Conservation (phyloP, 2,797 vertebrate genomes). For the Notolepis coatsorum region DNA sequence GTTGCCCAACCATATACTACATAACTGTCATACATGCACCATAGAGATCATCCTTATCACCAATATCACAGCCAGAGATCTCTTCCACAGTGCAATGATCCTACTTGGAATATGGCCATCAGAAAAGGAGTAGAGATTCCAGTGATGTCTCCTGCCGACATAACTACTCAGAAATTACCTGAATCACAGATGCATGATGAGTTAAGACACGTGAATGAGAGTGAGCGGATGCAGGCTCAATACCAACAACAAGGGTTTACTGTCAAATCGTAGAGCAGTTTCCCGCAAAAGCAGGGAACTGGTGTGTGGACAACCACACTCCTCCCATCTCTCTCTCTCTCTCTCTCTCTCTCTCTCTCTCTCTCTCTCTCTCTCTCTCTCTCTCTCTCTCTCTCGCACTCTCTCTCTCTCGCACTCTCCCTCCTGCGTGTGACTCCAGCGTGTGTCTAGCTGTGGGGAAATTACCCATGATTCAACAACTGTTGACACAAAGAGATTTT, state of each 20-base stretch:
- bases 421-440: slow-evolving; percentile 33
- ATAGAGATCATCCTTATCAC: too few species aligned
- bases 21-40: too few species aligned
- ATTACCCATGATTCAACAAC: slow-evolving; percentile 81
- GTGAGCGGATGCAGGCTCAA: slow-evolving; percentile 50
- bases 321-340: not conserved
- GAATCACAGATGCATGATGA: slow-evolving; percentile 53
- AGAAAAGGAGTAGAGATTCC: slow-evolving; percentile 41
- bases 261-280: slow-evolving; percentile 54
- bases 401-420: slow-evolving; percentile 28
- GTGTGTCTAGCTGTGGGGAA: slow-evolving; percentile 66
- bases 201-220: slow-evolving; percentile 61
- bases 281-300: slow-evolving; percentile 54
- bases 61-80: slow-evolving; percentile 58
- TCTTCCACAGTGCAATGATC: slow-evolving; percentile 62
- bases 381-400: slow-evolving; percentile 33
- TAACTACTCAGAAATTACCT: slow-evolving; percentile 65
- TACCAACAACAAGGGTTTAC: slow-evolving; percentile 52
- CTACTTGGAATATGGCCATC: slow-evolving; percentile 61
- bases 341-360: not conserved
- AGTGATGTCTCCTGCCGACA: slow-evolving; percentile 36
- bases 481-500: slow-evolving; percentile 81
- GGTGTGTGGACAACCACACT: slow-evolving; percentile 33
- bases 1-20: too few species aligned
- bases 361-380: slow-evolving; percentile 47